These are phyloP conservation scores for Menidia menidia DNA, from an alignment of 2,797 vertebrate species.

Conservation along the genomic window DNA sequence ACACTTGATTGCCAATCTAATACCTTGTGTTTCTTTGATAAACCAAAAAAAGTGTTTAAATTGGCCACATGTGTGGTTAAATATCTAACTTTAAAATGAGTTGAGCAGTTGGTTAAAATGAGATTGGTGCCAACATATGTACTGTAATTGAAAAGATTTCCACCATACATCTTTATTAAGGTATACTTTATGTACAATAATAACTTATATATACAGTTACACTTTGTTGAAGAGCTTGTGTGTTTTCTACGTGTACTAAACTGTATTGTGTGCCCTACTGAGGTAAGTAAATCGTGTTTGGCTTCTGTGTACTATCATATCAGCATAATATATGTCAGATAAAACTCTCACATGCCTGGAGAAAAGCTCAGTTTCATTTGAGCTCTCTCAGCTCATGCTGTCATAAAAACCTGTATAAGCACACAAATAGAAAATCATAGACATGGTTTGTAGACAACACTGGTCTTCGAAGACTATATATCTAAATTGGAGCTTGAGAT, in stretches of 20 bases:
- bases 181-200: slow-evolving; percentile 86
- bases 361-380: slow-evolving; percentile 41
- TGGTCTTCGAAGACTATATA: slow-evolving; percentile 9
- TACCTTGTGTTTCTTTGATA: not conserved
- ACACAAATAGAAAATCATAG: slow-evolving; percentile 7
- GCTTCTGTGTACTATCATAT: slow-evolving; percentile 59
- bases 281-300: slow-evolving; percentile 77
- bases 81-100: not conserved
- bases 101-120: not conserved
- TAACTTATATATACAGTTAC: slow-evolving; percentile 89
- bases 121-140: not conserved
- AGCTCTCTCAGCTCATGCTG: slow-evolving; percentile 25
- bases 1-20: not conserved
- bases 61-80: no score
- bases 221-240: slow-evolving; percentile 65
- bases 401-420: slow-evolving; percentile 57
- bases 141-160: slow-evolving; percentile 14
- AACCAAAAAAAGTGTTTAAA: not conserved
- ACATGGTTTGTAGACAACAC: slow-evolving; percentile 23
- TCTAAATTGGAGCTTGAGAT: slow-evolving; percentile 35
- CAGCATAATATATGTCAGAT: slow-evolving; percentile 43
- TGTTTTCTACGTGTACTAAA: slow-evolving; percentile 52
- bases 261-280: slow-evolving; percentile 64
- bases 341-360: slow-evolving; percentile 31
- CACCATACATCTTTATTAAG: slow-evolving; percentile 80